Base-by-base conservation (phyloP, 2,113 vertebrate genomes). In the Xenopus laevis region DNA sequence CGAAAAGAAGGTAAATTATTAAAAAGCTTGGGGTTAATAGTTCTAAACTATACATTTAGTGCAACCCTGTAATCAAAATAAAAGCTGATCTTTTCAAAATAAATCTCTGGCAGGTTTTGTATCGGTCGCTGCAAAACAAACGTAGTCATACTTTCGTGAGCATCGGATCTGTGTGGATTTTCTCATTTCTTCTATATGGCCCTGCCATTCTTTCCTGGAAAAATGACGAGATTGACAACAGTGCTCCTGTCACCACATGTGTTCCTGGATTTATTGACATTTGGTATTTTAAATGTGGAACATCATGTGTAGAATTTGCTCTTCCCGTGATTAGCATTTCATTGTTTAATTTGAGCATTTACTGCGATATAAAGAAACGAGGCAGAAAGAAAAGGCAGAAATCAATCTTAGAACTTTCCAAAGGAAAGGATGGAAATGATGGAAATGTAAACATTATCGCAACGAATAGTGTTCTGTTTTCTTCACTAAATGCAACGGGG, bases 321-420 rank as follows among this genome's bases (percentile, higher is more conserved):
- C 76, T 91, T 7, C 96, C 95, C 0, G 89, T 95, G 68, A 77
- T 95, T 65, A 87, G 83, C 0, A 93, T 98, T 84, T 83, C 88
- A 66, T 97, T 91, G 84, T 96, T 97, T 86, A 96, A 96, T 15
- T 16, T 92, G 17, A 87, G 84, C 81, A 96, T 97, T 82, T 95
- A 95, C 84, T 82, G 90, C 79, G 91, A 85, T 79, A 92, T 97
- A 69, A 89, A 90, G 68, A 89, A 85, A 18, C 81, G 91, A 21
- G 87, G 85, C 76, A 86, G 82, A 80, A 87, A 81, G 44, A 74
- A 67, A 68, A 7, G 47, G 23, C 12, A 44, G 8, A 13, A 16
- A 16, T 55, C 53, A n/a, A 16, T 8, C 1, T 55, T n/a, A n/a
- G 4, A 55, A 9, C 13, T 17, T n/a, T 55, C 16, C 16, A 55